phyloP scores from a whole-genome alignment of 2,113 vertebrate genomes.

The Nestor notabilis region DNA sequence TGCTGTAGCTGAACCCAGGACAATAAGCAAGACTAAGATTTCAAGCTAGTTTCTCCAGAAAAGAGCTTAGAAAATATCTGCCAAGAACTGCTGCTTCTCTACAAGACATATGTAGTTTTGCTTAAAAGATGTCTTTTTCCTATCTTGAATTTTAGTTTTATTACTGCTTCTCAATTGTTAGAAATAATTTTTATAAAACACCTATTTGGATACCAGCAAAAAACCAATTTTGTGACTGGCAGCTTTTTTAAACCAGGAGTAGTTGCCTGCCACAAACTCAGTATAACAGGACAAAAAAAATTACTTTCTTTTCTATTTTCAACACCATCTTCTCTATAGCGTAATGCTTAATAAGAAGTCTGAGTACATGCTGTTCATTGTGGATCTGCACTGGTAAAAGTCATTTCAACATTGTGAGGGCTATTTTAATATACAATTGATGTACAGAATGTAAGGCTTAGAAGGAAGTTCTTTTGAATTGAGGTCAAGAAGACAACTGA shows the following conservation, averaged over 20 bases:
- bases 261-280: background rate
- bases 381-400: background rate
- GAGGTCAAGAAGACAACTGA: conserved; percentile 26
- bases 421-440: background rate
- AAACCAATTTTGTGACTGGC: fast-evolving
- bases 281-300: background rate
- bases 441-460: background rate
- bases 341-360: background rate
- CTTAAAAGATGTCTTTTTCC: background rate
- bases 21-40: background rate
- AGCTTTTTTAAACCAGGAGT: background rate
- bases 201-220: background rate
- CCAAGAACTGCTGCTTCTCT: background rate
- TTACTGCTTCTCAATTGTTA: background rate
- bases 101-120: background rate
- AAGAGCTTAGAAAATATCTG: background rate
- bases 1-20: too few species aligned
- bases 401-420: background rate
- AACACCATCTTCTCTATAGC: background rate
- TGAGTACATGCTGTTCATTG: background rate
- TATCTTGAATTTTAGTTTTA: background rate
- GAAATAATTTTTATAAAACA: background rate
- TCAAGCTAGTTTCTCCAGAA: background rate
- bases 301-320: background rate
- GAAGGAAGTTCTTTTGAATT: conserved; percentile 40